These are phyloP conservation scores for Nephrocerus scutellatus DNA, from an alignment of 2,888 invertebrate genomes.

Conservation along the genomic window DNA sequence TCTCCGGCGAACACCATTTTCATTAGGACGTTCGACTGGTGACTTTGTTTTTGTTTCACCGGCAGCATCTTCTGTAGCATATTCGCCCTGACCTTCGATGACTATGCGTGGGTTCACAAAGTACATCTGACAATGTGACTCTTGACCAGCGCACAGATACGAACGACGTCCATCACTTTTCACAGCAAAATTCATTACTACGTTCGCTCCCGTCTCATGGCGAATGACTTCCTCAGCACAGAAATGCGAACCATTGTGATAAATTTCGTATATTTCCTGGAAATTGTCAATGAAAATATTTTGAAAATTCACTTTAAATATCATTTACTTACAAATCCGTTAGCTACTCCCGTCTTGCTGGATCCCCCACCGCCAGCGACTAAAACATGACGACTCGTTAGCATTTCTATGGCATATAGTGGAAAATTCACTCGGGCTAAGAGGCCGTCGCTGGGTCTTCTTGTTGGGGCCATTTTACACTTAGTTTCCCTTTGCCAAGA, in stretches of 20 bases:
- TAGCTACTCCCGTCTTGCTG: conserved; percentile 93
- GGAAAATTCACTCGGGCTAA: conserved; percentile 89
- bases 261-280: conserved; percentile 88
- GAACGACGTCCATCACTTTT: conserved; percentile 65
- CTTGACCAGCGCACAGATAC: conserved; percentile 82
- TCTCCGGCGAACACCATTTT: conserved; percentile 40
- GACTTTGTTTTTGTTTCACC: conserved; percentile 32
- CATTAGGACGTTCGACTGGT: conserved; percentile 32
- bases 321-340: conserved; percentile 79
- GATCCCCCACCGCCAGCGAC: conserved; percentile 97
- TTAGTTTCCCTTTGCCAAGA: too few species aligned
- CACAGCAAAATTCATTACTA: conserved; percentile 86
- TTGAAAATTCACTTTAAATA: too few species aligned
- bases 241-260: conserved; percentile 74
- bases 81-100: conserved; percentile 49
- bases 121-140: conserved; percentile 84
- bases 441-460: conserved; percentile 61
- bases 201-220: conserved; percentile 81
- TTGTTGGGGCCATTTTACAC: conserved; percentile 57
- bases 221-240: conserved; percentile 82
- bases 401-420: conserved; percentile 80
- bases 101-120: conserved; percentile 59
- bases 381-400: conserved; percentile 86
- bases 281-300: too few species aligned
- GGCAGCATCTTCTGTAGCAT: conserved; percentile 12